Percentiles rank a stretch among this genome's conserved stretches.
Evolutionary conservation across 2,113 vertebrate species (phyloP).

Genomic region (Menidia beryllina): DNA sequence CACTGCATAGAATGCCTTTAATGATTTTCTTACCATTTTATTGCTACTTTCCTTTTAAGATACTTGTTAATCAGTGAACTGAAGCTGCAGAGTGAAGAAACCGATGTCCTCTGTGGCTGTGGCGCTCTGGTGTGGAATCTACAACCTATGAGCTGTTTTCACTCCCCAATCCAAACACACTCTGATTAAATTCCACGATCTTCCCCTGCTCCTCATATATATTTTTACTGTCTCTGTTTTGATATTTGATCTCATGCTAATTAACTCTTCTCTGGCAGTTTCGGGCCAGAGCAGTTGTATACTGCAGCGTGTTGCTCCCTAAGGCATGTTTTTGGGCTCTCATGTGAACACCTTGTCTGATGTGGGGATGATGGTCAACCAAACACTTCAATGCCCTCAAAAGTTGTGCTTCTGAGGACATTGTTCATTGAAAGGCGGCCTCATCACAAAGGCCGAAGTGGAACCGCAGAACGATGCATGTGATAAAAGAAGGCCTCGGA

Average conservation of each 20-base stretch:
- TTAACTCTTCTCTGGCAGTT: slow-evolving; percentile 25
- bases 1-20: no score
- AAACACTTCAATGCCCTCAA: slow-evolving; percentile 62
- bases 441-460: slow-evolving; percentile 63
- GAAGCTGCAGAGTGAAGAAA: slow-evolving; percentile 10
- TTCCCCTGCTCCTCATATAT: slow-evolving; percentile 25
- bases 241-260: slow-evolving; percentile 46
- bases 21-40: slow-evolving; percentile 69
- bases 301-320: neutral
- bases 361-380: slow-evolving; percentile 61
- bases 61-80: neutral
- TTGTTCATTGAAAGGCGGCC: slow-evolving; percentile 54
- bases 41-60: slow-evolving; percentile 48
- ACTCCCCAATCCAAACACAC: slow-evolving; percentile 45
- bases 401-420: slow-evolving; percentile 47
- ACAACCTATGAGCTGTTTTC: slow-evolving; percentile 22
- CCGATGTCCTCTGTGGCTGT: slow-evolving; percentile 16
- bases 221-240: slow-evolving; percentile 50
- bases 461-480: slow-evolving; percentile 68
- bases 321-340: slow-evolving; percentile 16
- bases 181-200: slow-evolving; percentile 44
- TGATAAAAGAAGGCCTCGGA: slow-evolving; percentile 53
- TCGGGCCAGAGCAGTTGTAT: neutral
- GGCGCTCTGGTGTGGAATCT: slow-evolving; percentile 15
- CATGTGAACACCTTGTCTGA: slow-evolving; percentile 53